A percentile compares a stretch with the other conserved stretches of the same genome.
Evolutionary conservation across 1,140 invertebrate genomes (phyloP).

Genomic region (Ganaspis sp.): DNA sequence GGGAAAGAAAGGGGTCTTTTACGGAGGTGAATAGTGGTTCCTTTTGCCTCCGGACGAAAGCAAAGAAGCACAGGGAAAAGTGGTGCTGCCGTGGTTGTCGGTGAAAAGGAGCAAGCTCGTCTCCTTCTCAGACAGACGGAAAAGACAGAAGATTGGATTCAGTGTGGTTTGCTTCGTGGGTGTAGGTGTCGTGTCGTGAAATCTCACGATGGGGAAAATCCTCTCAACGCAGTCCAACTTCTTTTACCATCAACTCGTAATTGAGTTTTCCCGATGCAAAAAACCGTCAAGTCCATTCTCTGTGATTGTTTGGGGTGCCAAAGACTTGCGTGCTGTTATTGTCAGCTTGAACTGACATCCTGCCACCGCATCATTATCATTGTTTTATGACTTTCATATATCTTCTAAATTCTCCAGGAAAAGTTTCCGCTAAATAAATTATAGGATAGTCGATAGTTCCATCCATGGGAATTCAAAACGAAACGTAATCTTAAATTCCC

Average conservation of each 20-base stretch:
- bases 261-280: conserved; percentile 48
- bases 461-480: too few relatives aligned
- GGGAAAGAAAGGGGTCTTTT: conserved; percentile 71
- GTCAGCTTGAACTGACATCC: neutral
- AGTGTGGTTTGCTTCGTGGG: conserved; percentile 39
- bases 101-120: conserved; percentile 65
- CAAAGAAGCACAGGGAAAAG: conserved; percentile 45
- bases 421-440: too few relatives aligned
- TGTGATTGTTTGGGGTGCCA: conserved; percentile 37
- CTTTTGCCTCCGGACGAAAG: conserved; percentile 45
- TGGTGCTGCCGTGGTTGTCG: conserved; percentile 61
- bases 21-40: conserved; percentile 70
- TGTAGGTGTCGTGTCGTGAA: conserved; percentile 55
- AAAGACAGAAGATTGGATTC: conserved; percentile 41
- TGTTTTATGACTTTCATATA: neutral
- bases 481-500: too few relatives aligned
- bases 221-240: conserved; percentile 40
- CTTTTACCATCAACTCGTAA: conserved; percentile 42
- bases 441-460: too few relatives aligned
- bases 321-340: conserved; percentile 4
- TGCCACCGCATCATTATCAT: neutral
- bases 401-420: too few relatives aligned
- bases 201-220: conserved; percentile 44
- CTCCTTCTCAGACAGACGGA: conserved; percentile 47
- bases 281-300: conserved; percentile 50